A percentile compares a stretch with the other conserved stretches of the same genome.
These are phyloP conservation scores for Atrichornis clamosus DNA, from an alignment of 2,113 vertebrate genomes.

Conservation along the genomic window DNA sequence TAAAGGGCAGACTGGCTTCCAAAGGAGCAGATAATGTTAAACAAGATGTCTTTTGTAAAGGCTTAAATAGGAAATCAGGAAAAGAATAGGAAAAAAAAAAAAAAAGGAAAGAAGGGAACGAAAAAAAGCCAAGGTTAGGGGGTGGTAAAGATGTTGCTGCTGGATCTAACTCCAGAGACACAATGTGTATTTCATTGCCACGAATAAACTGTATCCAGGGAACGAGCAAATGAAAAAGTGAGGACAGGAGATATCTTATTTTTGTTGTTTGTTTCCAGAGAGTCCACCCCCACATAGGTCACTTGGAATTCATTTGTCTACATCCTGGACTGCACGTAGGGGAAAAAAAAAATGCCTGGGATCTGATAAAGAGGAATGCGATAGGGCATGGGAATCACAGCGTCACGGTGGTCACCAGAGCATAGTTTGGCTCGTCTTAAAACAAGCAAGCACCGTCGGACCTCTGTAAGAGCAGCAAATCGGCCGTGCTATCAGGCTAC, in stretches of 20 bases:
- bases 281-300: constrained; percentile 88
- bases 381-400: constrained; percentile 93
- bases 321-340: constrained; percentile 87
- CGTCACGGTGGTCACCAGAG: constrained; percentile 87
- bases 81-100: background rate
- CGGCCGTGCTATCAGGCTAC: constrained; percentile 72
- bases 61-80: constrained; percentile 3
- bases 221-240: constrained; percentile 82
- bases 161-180: constrained; percentile 62
- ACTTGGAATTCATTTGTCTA: constrained; percentile 92
- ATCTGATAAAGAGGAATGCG: constrained; percentile 88
- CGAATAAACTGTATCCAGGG: constrained; percentile 76
- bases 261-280: constrained; percentile 78
- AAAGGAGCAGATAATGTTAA: background rate
- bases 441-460: constrained; percentile 80
- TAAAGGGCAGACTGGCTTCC: constrained; percentile 3
- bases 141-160: constrained; percentile 39
- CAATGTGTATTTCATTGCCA: constrained; percentile 70
- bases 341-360: constrained; percentile 81
- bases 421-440: constrained; percentile 86
- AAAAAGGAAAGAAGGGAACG: background rate
- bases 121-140: background rate
- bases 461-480: constrained; percentile 71
- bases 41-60: constrained; percentile 34
- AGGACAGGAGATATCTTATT: constrained; percentile 81